Evolutionary conservation across 2,888 invertebrate species (phyloP), one percentile per base, ranked within the genome.

Genomic region (Colletes collaris): DNA sequence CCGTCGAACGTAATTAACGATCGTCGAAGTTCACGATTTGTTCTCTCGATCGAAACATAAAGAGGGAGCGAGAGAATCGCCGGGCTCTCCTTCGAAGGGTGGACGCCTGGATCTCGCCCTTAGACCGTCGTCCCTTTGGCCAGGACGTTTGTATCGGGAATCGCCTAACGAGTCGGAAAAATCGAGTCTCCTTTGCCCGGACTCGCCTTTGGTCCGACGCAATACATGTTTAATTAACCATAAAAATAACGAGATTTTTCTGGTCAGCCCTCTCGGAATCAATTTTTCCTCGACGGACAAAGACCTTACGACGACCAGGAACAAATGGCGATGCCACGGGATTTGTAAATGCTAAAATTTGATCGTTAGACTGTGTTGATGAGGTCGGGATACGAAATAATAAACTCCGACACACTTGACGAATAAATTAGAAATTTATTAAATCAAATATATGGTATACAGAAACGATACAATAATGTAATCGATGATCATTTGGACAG

Each of bases 241-340:
- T 90, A 91, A 91, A 92, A 91, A 91, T 92, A 92, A 92, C 89
- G 91, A 92, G 89, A 91, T 90, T 91, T 89, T 87, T 86, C 88
- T 77, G 87, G 87, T 81, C 83, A 35, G 44, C 56, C 27, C 19
- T 16, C 13, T 46, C 55, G 55, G 55, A 66, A 86, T 76, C 68
- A 56, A 70, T 71, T 84, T 73, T 58, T 19, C 49, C n/a, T 19
- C 65, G n/a, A n/a, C 49, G 7, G 10, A 11, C 53, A 55, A 2
- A 2, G 37, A 67, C 11, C n/a, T 55, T 27, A 44, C 46, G 46
- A 67, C 49, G 16, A 8, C 37, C 49, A 16, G 8, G 11, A 19
- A 58, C 58, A 68, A 16, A 68, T 49, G 56, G 16, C 49, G 56
- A 13, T 50, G 44, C 8, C 8, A 7, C 7, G 44, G 8, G 44